A percentile compares a stretch with the other conserved stretches of the same genome.
phyloP scores from a whole-genome alignment of 2,113 vertebrate species.

The Corapipo altera region DNA sequence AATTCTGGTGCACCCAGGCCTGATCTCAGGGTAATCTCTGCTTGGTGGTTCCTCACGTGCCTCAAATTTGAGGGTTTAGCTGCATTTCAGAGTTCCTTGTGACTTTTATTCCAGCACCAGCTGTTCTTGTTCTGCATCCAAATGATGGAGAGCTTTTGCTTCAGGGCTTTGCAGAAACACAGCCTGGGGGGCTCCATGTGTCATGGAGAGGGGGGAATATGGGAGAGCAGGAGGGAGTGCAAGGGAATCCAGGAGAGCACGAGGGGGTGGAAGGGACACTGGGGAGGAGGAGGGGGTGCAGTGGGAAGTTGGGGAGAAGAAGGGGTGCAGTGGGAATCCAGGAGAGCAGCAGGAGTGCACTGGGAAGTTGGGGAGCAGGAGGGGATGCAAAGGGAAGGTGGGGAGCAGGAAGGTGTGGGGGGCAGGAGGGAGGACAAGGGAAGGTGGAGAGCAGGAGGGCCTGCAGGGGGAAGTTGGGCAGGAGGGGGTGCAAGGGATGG shows the following conservation, averaged over 20 bases:
- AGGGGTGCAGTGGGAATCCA: not conserved
- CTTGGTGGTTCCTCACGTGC: too few relatives aligned
- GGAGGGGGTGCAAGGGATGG: too few relatives aligned
- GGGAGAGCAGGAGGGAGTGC: not conserved
- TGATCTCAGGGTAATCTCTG: not conserved
- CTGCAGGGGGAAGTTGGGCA: too few relatives aligned
- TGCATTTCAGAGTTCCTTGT: accelerated
- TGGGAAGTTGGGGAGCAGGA: too few relatives aligned
- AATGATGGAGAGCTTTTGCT: not conserved
- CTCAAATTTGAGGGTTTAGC: not conserved
- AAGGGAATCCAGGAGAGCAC: too few relatives aligned
- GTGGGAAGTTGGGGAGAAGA: not conserved
- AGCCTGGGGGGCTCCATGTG: accelerated
- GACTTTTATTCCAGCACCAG: not conserved
- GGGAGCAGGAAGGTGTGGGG: too few relatives aligned
- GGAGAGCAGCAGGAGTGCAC: too few relatives aligned
- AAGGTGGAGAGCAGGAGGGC: too few relatives aligned
- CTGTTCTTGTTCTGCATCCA: accelerated
- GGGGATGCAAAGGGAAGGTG: too few relatives aligned
- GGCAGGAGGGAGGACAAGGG: too few relatives aligned
- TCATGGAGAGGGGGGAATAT: not conserved
- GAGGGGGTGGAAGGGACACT: not conserved
- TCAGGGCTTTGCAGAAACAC: not conserved
- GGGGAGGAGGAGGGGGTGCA: not conserved
- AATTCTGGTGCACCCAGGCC: not conserved